phyloP scores from a whole-genome alignment of 2,797 vertebrate genomes.

The Anguilla marmorata region DNA sequence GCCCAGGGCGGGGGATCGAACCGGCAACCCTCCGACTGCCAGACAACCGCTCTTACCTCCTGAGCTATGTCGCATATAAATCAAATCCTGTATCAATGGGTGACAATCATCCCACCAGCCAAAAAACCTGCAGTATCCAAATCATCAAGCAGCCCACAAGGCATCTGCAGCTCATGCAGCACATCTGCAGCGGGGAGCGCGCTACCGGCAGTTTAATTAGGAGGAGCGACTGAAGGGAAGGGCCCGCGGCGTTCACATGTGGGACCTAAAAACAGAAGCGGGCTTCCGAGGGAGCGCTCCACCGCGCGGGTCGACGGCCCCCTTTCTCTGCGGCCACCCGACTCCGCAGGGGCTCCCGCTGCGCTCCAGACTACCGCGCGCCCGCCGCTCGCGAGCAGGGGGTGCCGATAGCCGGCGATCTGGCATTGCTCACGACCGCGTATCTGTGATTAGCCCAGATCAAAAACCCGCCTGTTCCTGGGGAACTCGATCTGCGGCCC shows the following conservation, averaged over 20 bases:
- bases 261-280: slow-evolving; percentile 66
- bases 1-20: too few species aligned
- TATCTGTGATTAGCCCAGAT: slow-evolving; percentile 48
- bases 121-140: not conserved
- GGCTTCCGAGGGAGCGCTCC: slow-evolving; percentile 54
- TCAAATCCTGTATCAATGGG: not conserved
- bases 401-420: slow-evolving; percentile 58
- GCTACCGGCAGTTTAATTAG: slow-evolving; percentile 66
- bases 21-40: too few species aligned
- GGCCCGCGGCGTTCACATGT: slow-evolving; percentile 67
- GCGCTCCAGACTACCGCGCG: slow-evolving; percentile 77
- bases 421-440: slow-evolving; percentile 62
- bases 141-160: not conserved
- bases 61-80: not conserved
- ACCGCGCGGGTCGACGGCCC: slow-evolving; percentile 45
- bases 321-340: slow-evolving; percentile 54
- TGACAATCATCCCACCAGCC: not conserved
- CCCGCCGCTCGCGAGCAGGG: slow-evolving; percentile 64
- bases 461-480: slow-evolving; percentile 6
- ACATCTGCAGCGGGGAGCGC: slow-evolving; percentile 10
- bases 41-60: too few species aligned
- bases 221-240: slow-evolving; percentile 68
- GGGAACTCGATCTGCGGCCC: slow-evolving; percentile 1
- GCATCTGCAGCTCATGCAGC: not conserved
- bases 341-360: slow-evolving; percentile 65